Base-by-base conservation (phyloP, 2,113 vertebrate genomes). In the Pachycephala philippinensis region DNA sequence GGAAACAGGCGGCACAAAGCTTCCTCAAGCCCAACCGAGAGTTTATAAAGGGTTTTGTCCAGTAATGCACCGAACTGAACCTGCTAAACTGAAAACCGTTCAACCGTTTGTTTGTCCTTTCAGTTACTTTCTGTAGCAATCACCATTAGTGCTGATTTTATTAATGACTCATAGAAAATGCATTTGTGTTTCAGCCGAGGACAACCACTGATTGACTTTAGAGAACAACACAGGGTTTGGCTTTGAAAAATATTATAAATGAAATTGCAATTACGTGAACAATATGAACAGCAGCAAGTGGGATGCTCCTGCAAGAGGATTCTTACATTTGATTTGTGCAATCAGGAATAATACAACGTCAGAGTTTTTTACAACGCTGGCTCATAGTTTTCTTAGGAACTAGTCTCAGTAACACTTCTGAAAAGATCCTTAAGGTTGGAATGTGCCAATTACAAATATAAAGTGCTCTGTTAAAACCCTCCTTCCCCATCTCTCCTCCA, bases 81-180 rank as follows among this genome's bases (percentile, higher is more conserved):
- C 60, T 68, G 68, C 70, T 92, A 49, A 95, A 96, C 95, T 78
- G 87, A 97, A 91, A 97, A 80, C 85, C 69, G 35, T 80, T 93
- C 94, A 97, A 97, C 97, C 96, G 95, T 94, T 88, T 93, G 84
- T 94, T 93, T 89, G 93, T 89, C 95, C 95, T 95, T 97, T 97
- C 94, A 71, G 97, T 96, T 97, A 72, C 74, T 92, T 96, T 97
- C 89, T 87, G 90, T 47, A 94, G 88, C 89, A 90, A 85, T 95
- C 90, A 87, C 50, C 56, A 85, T 30, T 72, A 52, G 82, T 87
- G 93, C 49, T 19, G 66, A 88, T 86, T 96, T 97, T 82, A 74
- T 77, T 98, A 50, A 61, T 94, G 93, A 97, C 95, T 98, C 96
- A 95, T 23, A 96, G 93, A 95, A 97, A 97, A 69, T 37, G 40